These are phyloP conservation scores for Melopsittacus undulatus DNA, from an alignment of 2,797 vertebrate species.

Conservation along the genomic window DNA sequence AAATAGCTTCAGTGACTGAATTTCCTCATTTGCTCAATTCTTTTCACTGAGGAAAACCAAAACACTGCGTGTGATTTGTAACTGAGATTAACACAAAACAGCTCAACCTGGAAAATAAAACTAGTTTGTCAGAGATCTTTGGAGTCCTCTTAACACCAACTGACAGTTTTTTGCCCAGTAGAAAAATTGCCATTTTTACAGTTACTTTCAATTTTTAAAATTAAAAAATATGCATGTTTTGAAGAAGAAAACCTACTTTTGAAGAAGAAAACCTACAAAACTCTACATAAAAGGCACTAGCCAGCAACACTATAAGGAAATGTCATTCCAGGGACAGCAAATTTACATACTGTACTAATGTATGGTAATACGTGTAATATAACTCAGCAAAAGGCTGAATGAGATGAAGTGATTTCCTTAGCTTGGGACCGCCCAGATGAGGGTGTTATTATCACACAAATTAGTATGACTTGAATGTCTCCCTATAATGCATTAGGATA, in stretches of 20 bases:
- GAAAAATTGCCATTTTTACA: neutral
- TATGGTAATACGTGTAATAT: conserved; percentile 57
- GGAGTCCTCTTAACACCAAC: neutral
- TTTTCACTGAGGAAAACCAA: fast-evolving
- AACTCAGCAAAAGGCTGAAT: conserved; percentile 57
- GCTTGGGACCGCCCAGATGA: conserved; percentile 61
- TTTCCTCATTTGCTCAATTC: neutral
- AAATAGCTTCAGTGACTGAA: neutral
- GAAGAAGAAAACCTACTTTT: neutral
- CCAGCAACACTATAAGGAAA: neutral
- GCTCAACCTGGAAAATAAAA: neutral
- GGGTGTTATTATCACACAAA: conserved; percentile 66
- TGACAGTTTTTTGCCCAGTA: neutral
- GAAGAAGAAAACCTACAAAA: too few species aligned
- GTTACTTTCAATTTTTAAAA: neutral
- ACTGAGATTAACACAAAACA: neutral
- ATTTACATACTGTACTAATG: conserved; percentile 51
- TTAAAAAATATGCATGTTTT: neutral
- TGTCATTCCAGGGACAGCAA: conserved; percentile 12
- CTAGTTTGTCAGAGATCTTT: neutral
- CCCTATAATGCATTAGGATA: conserved; percentile 64
- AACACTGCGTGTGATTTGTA: fast-evolving
- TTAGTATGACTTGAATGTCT: conserved; percentile 61
- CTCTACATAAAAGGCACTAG: neutral
- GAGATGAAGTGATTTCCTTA: conserved; percentile 54